Base-by-base conservation (phyloP, 64 coral and sea anemone genomes). In the Acropora yongei region DNA sequence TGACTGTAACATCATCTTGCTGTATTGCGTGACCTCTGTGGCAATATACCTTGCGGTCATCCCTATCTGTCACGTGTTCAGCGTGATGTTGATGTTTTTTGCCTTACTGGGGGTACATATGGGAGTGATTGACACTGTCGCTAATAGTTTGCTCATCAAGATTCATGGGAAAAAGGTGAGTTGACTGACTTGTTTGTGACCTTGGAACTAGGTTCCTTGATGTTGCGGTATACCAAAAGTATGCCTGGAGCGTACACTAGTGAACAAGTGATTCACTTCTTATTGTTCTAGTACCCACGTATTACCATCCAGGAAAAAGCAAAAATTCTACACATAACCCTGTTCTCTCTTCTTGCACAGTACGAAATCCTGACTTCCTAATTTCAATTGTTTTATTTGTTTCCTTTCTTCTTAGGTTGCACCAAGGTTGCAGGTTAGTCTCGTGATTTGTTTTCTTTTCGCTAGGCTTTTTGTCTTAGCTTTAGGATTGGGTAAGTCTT, bases 111-210 rank as follows among this genome's bases (percentile, higher is more conserved):
- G 97, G 53, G 75, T 94, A 17, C 92, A 99, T 51, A 99, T 99
- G 97, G 97, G 97, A 75, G 90, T 99, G 17, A 99, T 99, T 30
- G 97, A 99, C 41, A 99, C 97, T 14, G 92, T 99, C 8, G 94
- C 97, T 1, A 99, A 99, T 68, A 96, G 94, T 30, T 53, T 96
- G 8, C 94, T 99, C 41, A 99, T 99, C 42, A 99, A 94, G 88
- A 99, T 99, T 44, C 97, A 99, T 41, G 97, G 91, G 2, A 95
- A 91, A 89, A 96, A 96, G 97, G 97, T 99, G 79, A 8, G 77
- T 68, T 55, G 1, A 43, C 41, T 8, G 51, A 55, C 51, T 10
- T 55, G 51, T 55, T 5, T 7, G 5, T 7, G 51, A 55, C 51
- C 5, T 55, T 5, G 51, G 5, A 55, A 55, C 30, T 30, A 30